Base-by-base conservation (phyloP, 2,888 invertebrate genomes). In the Portevinia maculata region DNA sequence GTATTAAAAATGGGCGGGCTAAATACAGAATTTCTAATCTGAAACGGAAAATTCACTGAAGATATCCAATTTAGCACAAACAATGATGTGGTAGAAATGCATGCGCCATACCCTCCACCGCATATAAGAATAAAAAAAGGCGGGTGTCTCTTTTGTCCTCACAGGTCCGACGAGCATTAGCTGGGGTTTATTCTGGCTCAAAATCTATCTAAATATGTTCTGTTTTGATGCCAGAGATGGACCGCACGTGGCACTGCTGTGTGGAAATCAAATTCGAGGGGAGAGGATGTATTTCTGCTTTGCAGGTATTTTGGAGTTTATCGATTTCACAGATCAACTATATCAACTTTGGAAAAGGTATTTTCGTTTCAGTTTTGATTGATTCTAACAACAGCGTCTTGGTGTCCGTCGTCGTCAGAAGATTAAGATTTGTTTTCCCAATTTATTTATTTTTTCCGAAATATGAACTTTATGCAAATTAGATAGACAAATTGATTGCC, bases 191-290 rank as follows among this genome's bases (percentile, higher is more conserved):
- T 21, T 39, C 59, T 70, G 50, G 70, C 59, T 50, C 50, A 39
- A 59, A 28, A 19, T 28, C 41, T 52, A 70, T 70, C 52, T 79
- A 79, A 79, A 60, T 79, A 67, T 65, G 73, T 73, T 52, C 32
- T 39, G 46, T 44, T 79, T 73, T 59, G 73, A 73, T 73, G 79
- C 53, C 73, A 60, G 50, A 73, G 53, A 71, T 53, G 73, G 52
- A 67, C 79, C 70, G 46, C 65, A 73, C 64, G 59, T 73, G 65
- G 57, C 59, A 19, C 17, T 9, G 1, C 44, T 19, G 11, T 59
- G 34, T 37, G 19, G 21, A 8, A 30, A 30, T 30, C 17, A 2
- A 19, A 13, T 5, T n/a, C 19, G 41, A 9, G 5, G n/a, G 4
- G 1, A 53, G 32, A n/a, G 32, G n/a, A 24, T 9, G 21, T 19